Percentiles rank a stretch among this genome's conserved stretches.
phyloP scores from a whole-genome alignment of 2,113 vertebrate species.

The Petrocephalus zakoni region DNA sequence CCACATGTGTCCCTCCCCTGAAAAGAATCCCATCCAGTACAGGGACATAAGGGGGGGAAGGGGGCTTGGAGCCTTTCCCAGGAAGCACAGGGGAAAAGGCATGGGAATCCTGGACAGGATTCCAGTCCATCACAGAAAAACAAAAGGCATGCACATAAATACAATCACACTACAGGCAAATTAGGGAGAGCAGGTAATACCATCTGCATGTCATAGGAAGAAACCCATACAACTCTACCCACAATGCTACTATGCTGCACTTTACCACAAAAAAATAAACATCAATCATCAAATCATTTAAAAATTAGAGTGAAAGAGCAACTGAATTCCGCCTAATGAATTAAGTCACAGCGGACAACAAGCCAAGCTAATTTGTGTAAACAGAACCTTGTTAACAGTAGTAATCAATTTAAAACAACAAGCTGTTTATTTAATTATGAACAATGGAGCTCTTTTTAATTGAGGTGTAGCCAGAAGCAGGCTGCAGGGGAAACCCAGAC shows the following conservation, averaged over 20 bases:
- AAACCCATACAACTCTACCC: neutral
- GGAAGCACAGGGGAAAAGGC: neutral
- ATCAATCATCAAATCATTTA: neutral
- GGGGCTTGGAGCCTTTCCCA: neutral
- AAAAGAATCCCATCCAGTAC: too few species aligned
- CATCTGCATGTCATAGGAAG: neutral
- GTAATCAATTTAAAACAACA: constrained; percentile 20
- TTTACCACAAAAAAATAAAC: neutral
- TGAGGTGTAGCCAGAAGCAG: neutral
- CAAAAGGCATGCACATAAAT: neutral
- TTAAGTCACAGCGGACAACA: constrained; percentile 19
- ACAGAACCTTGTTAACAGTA: neutral
- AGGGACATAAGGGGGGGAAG: neutral
- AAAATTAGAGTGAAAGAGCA: neutral
- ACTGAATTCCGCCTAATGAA: neutral
- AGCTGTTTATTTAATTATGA: constrained; percentile 8
- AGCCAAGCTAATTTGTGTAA: neutral
- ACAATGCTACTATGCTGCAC: neutral
- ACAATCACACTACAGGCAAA: neutral
- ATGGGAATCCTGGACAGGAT: neutral
- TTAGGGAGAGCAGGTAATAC: neutral
- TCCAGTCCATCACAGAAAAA: neutral
- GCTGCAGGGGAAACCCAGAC: constrained; percentile 5
- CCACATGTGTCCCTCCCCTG: neutral
- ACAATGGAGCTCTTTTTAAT: constrained; percentile 1